phyloP scores from a whole-genome alignment of 2,888 invertebrate genomes.

The Flexamia atlantica region DNA sequence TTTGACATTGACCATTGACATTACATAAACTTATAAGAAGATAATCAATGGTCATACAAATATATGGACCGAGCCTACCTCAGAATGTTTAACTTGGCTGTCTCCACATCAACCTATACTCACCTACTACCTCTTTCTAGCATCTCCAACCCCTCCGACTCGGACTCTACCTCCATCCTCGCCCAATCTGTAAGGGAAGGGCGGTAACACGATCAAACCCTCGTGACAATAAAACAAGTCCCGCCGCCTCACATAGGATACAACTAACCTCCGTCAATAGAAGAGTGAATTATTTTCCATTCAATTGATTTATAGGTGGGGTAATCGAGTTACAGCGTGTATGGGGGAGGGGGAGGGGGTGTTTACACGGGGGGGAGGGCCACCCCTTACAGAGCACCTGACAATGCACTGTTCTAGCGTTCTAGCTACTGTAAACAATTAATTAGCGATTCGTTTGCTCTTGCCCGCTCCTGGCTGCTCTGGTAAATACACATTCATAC shows the following conservation, averaged over 20 bases:
- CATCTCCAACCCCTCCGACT: no score
- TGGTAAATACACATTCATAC: constrained; percentile 51
- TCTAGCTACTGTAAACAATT: constrained; percentile 57
- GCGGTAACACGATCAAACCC: background rate
- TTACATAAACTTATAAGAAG: no score
- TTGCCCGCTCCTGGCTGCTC: constrained; percentile 3
- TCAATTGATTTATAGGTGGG: constrained; percentile 58
- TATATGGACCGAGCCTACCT: no score
- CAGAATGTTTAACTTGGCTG: no score
- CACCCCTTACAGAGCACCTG: constrained; percentile 12
- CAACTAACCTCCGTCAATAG: constrained; percentile 44
- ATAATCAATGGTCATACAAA: no score
- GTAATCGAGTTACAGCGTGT: constrained; percentile 39
- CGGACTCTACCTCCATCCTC: no score
- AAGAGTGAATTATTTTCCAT: constrained; percentile 59
- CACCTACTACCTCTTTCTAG: no score
- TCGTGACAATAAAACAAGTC: constrained; percentile 35
- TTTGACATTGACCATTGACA: no score
- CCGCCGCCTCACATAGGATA: constrained; percentile 3
- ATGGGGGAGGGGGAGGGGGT: constrained; percentile 25
- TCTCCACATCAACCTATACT: no score
- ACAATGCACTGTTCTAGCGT: constrained; percentile 55
- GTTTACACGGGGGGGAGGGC: constrained; percentile 37
- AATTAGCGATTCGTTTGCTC: constrained; percentile 52
- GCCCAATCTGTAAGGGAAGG: background rate